Conservation (phyloP, 1,140 invertebrate genomes). For the Microplitis demolitor region DNA sequence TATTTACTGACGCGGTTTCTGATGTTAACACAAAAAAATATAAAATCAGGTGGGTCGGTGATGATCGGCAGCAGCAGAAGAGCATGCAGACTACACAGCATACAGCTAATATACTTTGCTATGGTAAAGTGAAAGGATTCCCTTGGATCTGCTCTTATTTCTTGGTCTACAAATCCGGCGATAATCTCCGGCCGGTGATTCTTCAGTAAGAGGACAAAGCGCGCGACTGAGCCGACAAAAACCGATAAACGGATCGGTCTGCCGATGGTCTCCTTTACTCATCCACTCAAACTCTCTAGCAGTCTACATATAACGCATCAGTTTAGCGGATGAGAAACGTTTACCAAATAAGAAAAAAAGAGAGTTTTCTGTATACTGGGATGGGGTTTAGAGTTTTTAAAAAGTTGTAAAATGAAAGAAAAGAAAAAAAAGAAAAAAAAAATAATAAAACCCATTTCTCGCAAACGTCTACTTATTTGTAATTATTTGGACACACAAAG, state of each 20-base stretch:
- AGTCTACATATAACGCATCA: no score
- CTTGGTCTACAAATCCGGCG: slow-evolving; percentile 31
- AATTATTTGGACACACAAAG: slow-evolving; percentile 2
- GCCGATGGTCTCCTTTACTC: slow-evolving; percentile 2
- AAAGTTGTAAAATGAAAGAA: no score
- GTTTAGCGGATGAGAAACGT: no score
- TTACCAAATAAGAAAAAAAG: no score
- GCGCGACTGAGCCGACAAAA: slow-evolving; percentile 24
- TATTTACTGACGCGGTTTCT: neutral
- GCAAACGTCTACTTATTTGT: slow-evolving; percentile 8
- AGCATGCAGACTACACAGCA: neutral
- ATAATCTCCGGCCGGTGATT: slow-evolving; percentile 37
- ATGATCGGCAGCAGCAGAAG: neutral
- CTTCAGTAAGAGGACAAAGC: slow-evolving; percentile 3
- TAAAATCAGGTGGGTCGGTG: slow-evolving; percentile 15
- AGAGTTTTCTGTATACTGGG: neutral
- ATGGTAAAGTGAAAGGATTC: slow-evolving; percentile 27
- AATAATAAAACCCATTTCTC: neutral
- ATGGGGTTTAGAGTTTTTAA: neutral
- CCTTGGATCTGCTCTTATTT: slow-evolving; percentile 14
- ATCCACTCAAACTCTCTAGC: no score
- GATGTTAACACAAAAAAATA: neutral
- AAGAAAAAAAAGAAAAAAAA: neutral
- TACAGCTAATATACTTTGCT: no score
- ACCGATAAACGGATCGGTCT: slow-evolving; percentile 37